A percentile compares a stretch with the other conserved stretches of the same genome.
phyloP scores from a whole-genome alignment of 2,888 invertebrate genomes.

The Drosophila bunnanda region DNA sequence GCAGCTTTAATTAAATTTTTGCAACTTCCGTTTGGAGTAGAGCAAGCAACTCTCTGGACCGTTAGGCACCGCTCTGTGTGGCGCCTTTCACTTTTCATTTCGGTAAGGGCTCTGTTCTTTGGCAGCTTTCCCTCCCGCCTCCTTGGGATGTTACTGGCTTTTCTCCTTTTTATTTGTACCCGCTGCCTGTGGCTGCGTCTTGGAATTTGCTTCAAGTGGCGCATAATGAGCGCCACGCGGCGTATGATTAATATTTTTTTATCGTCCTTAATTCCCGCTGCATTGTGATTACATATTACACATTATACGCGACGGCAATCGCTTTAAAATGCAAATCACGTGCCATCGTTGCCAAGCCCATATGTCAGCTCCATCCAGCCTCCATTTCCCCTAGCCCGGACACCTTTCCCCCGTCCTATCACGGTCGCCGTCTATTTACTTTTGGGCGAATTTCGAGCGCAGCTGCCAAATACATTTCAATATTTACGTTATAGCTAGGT shows the following conservation, averaged over 20 bases:
- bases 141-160: conserved; percentile 6
- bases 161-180: conserved; percentile 15
- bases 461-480: conserved; percentile 81
- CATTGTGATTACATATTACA: conserved; percentile 77
- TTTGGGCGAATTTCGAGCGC: conserved; percentile 74
- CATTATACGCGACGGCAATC: conserved; percentile 51
- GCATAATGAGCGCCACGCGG: conserved; percentile 80
- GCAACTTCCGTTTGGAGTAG: conserved; percentile 61
- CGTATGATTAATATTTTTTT: conserved; percentile 79
- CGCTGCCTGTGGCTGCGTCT: conserved; percentile 38
- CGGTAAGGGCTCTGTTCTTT: conserved; percentile 18
- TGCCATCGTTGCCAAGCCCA: conserved; percentile 49
- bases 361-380: conserved; percentile 51
- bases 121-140: conserved; percentile 5
- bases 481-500: conserved; percentile 72
- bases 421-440: conserved; percentile 64
- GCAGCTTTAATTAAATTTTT: conserved; percentile 77
- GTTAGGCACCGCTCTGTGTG: conserved; percentile 22
- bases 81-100: conserved; percentile 73
- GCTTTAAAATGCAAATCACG: conserved; percentile 79
- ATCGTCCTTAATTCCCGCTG: conserved; percentile 70
- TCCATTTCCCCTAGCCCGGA: not conserved
- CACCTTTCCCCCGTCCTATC: not conserved
- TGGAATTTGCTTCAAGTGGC: conserved; percentile 69
- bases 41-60: conserved; percentile 21